Evolutionary conservation across 2,113 vertebrate genomes (phyloP).

Genomic region (Laticauda colubrina): DNA sequence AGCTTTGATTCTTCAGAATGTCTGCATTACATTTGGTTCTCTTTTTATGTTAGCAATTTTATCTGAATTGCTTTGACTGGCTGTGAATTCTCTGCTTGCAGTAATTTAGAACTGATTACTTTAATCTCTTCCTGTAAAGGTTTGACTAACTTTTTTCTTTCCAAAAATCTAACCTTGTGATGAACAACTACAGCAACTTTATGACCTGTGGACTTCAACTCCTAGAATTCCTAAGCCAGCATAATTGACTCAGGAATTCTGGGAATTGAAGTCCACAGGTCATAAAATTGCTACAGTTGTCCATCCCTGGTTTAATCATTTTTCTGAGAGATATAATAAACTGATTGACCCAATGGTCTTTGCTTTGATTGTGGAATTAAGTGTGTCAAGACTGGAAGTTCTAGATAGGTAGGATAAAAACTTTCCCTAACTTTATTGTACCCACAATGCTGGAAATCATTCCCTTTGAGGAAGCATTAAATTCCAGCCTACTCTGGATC

Average conservation of each 20-base stretch:
- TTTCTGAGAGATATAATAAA: background rate
- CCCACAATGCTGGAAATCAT: background rate
- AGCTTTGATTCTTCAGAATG: background rate
- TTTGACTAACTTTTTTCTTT: background rate
- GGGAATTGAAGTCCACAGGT: background rate
- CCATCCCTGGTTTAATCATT: background rate
- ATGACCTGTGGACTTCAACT: background rate
- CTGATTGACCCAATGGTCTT: background rate
- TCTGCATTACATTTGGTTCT: background rate
- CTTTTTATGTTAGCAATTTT: background rate
- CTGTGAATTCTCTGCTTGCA: background rate
- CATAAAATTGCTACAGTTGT: background rate
- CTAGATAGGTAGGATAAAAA: background rate
- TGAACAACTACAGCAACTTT: background rate
- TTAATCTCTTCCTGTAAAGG: background rate
- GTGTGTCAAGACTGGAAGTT: background rate
- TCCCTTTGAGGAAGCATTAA: background rate
- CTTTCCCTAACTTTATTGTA: background rate
- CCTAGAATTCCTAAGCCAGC: background rate
- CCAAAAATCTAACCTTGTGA: background rate
- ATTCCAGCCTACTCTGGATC: background rate
- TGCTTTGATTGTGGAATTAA: background rate
- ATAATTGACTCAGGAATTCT: background rate
- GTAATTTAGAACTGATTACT: background rate
- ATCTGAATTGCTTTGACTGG: background rate